Evolutionary conservation across 2,113 vertebrate species (phyloP).

Genomic region (Rynchops niger): DNA sequence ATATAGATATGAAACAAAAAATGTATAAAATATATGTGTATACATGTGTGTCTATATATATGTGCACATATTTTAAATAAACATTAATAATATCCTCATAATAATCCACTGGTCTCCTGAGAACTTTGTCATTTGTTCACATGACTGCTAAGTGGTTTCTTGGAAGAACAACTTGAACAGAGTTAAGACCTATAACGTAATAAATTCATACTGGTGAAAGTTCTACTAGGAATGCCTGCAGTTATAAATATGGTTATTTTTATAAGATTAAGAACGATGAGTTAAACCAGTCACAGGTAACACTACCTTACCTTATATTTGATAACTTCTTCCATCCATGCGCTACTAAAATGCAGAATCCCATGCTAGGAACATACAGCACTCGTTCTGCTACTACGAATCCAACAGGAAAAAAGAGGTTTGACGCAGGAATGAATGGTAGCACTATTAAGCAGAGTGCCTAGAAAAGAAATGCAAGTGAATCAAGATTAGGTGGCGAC

Average conservation of each 20-base stretch:
- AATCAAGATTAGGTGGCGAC: neutral
- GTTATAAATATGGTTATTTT: neutral
- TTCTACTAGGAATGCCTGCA: neutral
- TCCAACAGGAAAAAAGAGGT: conserved; percentile 98
- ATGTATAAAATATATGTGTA: no score
- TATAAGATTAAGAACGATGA: neutral
- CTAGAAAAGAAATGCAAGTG: conserved; percentile 71
- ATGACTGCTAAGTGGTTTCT: neutral
- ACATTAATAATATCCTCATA: neutral
- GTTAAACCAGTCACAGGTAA: neutral
- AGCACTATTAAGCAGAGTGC: conserved; percentile 92
- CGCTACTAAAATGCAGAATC: conserved; percentile 94
- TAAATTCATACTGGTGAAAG: neutral
- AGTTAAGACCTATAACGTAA: neutral
- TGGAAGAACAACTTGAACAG: neutral
- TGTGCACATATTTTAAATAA: neutral
- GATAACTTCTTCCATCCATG: conserved; percentile 91
- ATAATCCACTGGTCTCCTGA: neutral
- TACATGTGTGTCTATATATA: neutral
- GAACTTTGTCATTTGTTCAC: neutral
- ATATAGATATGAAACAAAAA: neutral
- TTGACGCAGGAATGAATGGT: conserved; percentile 96
- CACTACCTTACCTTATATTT: conserved; percentile 80
- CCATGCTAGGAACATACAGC: conserved; percentile 98
- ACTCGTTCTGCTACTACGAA: conserved; percentile 97